Percentiles rank a stretch among this genome's conserved stretches.
phyloP scores from a whole-genome alignment of 2,797 vertebrate genomes.

The Sus cebifrons region DNA sequence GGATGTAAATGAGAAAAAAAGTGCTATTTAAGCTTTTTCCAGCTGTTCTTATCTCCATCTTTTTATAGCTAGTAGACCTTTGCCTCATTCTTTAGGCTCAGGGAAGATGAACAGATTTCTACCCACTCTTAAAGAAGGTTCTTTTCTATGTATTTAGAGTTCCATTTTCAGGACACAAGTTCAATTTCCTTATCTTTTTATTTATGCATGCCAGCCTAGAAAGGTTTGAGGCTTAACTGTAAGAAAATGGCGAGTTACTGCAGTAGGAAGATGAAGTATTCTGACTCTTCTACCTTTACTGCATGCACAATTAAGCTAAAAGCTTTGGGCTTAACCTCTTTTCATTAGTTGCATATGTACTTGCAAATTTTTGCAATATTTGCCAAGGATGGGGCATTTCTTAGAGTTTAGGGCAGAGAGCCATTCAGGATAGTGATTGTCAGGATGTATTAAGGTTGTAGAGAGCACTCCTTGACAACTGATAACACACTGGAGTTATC shows the following conservation, averaged over 20 bases:
- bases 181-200: slow-evolving; percentile 79
- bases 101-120: slow-evolving; percentile 76
- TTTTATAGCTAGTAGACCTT: slow-evolving; percentile 69
- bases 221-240: slow-evolving; percentile 52
- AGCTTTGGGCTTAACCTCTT: slow-evolving; percentile 72
- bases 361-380: slow-evolving; percentile 66
- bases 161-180: slow-evolving; percentile 62
- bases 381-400: slow-evolving; percentile 56
- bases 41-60: slow-evolving; percentile 69
- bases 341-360: slow-evolving; percentile 66
- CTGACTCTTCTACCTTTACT: slow-evolving; percentile 32
- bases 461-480: slow-evolving; percentile 72
- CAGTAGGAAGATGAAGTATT: neutral
- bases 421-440: slow-evolving; percentile 60
- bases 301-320: slow-evolving; percentile 76
- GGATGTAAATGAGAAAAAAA: slow-evolving; percentile 66
- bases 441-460: slow-evolving; percentile 75
- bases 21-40: slow-evolving; percentile 61
- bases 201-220: slow-evolving; percentile 66
- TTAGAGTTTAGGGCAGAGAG: slow-evolving; percentile 39
- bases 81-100: slow-evolving; percentile 58
- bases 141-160: slow-evolving; percentile 67
- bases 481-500: slow-evolving; percentile 81
- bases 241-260: slow-evolving; percentile 53
- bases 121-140: slow-evolving; percentile 1